These are phyloP conservation scores for Liposcelis brunnea DNA, from an alignment of 2,888 invertebrate species.

Conservation along the genomic window DNA sequence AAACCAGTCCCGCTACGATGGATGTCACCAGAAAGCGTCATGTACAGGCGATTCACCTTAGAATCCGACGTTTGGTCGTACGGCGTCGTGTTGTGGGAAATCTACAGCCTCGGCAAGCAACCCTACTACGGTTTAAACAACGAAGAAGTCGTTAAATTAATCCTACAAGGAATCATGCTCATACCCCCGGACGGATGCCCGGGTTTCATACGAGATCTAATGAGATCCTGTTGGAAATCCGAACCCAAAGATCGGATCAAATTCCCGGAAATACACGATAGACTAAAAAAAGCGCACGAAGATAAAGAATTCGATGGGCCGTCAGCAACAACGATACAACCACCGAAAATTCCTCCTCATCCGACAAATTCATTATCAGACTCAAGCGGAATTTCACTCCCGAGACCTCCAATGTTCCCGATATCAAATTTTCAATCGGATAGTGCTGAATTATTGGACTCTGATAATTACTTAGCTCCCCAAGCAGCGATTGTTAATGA, in stretches of 20 bases:
- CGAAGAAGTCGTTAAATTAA: constrained; percentile 62
- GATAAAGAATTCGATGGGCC: constrained; percentile 21
- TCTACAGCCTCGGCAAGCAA: constrained; percentile 80
- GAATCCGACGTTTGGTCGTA: constrained; percentile 90
- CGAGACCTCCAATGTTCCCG: constrained; percentile 9
- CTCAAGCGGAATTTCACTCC: constrained; percentile 1
- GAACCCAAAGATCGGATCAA: constrained; percentile 60
- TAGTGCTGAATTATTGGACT: constrained; percentile 36
- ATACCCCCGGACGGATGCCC: constrained; percentile 67
- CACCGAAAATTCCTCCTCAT: constrained; percentile 12
- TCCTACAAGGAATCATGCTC: constrained; percentile 60
- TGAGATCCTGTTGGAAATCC: constrained; percentile 64
- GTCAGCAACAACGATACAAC: constrained; percentile 9
- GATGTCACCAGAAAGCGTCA: constrained; percentile 88
- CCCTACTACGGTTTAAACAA: constrained; percentile 84
- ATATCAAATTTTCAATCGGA: constrained; percentile 16
- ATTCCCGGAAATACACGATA: constrained; percentile 51
- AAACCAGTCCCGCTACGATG: constrained; percentile 77
- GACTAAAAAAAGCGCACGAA: constrained; percentile 33
- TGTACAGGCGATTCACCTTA: constrained; percentile 74
- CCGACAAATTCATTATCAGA: constrained; percentile 5
- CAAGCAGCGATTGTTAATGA: constrained; percentile 31
- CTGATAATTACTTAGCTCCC: constrained; percentile 50
- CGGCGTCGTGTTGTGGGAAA: constrained; percentile 87
- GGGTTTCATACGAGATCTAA: constrained; percentile 48